Percentiles rank a stretch among this genome's conserved stretches.
Conservation (phyloP, 2,113 vertebrate genomes). For the Apistogramma diplotaenia region DNA sequence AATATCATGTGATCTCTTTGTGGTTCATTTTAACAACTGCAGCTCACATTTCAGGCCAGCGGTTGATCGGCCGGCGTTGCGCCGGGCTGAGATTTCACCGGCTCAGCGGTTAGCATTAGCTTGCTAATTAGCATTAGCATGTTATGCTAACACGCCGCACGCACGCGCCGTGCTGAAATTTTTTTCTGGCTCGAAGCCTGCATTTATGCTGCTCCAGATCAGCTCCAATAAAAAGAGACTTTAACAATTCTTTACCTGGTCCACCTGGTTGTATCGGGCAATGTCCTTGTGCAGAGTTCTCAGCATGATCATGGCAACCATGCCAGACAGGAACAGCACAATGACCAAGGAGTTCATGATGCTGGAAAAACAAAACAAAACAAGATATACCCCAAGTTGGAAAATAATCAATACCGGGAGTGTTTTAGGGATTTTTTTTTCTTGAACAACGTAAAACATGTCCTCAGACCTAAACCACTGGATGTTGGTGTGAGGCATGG, state of each 20-base stretch:
- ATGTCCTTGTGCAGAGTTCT: slow-evolving; percentile 98
- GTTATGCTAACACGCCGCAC: too few species aligned
- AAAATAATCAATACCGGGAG: not conserved
- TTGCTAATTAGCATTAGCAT: too few species aligned
- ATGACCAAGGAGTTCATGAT: slow-evolving; percentile 99
- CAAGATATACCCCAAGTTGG: not conserved
- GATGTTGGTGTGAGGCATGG: slow-evolving; percentile 98
- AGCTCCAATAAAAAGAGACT: not conserved
- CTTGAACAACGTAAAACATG: not conserved
- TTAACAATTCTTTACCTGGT: slow-evolving; percentile 75
- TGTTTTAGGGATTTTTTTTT: not conserved
- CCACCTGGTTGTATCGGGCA: slow-evolving; percentile 98
- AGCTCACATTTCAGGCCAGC: too few species aligned
- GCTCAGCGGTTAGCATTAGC: too few species aligned
- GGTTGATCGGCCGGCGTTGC: too few species aligned
- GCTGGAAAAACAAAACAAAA: slow-evolving; percentile 69
- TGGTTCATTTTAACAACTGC: not conserved
- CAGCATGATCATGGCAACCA: slow-evolving; percentile 99
- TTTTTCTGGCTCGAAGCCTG: too few species aligned
- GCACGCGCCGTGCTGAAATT: too few species aligned
- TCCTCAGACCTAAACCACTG: slow-evolving; percentile 94
- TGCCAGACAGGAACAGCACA: slow-evolving; percentile 97
- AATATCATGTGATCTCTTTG: not conserved
- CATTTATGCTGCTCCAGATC: not conserved
- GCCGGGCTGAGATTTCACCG: too few species aligned